Evolutionary conservation across 2,888 invertebrate genomes (phyloP), one percentile per base, ranked within the genome.

Genomic region (Epistrophe grossulariae): DNA sequence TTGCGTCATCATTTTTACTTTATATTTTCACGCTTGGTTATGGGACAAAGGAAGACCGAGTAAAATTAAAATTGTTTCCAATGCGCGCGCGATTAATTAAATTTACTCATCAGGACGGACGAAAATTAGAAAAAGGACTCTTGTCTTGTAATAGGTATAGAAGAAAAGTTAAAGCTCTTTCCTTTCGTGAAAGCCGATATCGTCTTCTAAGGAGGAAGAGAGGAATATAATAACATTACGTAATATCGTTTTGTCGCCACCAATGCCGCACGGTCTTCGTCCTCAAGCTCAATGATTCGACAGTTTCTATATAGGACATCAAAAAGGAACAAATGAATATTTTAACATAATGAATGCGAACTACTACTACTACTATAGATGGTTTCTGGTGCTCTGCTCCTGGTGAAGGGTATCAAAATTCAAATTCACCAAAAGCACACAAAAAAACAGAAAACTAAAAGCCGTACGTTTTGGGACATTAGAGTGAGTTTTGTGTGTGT

Each of bases 311-410:
- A 24, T 24, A 24, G 78, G 78, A 81, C 85, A 85, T 81, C 81
- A 85, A 78, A 55, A 85, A 71, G 79, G 79, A 82, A 79, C 85
- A 76, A 82, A 87, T 87, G 85, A 87, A 82, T 87, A 87, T 87
- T 87, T 87, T 82, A 82, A 55, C 74, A 82, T 87, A 87, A 87
- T 87, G 82, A 74, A 85, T 79, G 74, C 73, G 70, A 85, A 62
- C 78, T 43, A 74, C n/a, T n/a, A 28, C 7, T 45, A 45, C 24
- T 24, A 24, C 24, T 9, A 9, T 55, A 73, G 52, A 59, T 38
- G 15, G 17, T 40, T 31, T 8, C 8, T 59, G 68, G n/a, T 38
- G 59, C 7, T 17, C 13, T 48, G 17, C 35, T 50, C 15, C 52
- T 80, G 70, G 70, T 8, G 35, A 31, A 50, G 55, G 57, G 66